Base-by-base conservation (phyloP, 2,888 invertebrate species). In the Orthonychiurus folsomi region DNA sequence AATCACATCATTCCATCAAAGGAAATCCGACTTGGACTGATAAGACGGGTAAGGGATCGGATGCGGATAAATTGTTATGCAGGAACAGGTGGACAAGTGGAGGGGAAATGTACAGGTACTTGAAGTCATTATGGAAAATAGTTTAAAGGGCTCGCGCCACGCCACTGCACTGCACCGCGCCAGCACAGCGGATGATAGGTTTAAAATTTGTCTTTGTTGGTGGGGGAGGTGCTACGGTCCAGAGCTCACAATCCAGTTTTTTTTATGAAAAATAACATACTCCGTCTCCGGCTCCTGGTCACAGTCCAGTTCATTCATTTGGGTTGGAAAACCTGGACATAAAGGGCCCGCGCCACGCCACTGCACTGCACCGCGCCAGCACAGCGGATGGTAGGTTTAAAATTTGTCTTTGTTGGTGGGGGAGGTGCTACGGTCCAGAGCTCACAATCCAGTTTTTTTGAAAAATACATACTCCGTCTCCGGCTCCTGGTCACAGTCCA, bases 61-160 rank as follows among this genome's bases (percentile, higher is more conserved):
- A 37, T 37, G 37, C 37, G 37, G 37, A 37, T 37, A 37, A 37
- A 15, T n/a, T 37, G 37, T 37, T 5, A 15, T 15, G 37, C 9
- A 9, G 37, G 37, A 5, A 37, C 37, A 37, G 37, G 37, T 37
- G 37, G 9, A 37, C 37, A 37, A 9, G 9, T 37, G 15, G 9
- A 37, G 37, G 37, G 5, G 37, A 37, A 37, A 15, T 37, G 15
- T 37, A 37, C 15, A 15, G 37, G 37, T 37, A 37, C 5, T 9
- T 37, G 9, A 37, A 15, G 5, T 37, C 37, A 37, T 37, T 15
- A 37, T 37, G 37, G 37, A 37, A 37, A 37, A 37, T 37, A 37
- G 37, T 37, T 37, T 37, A 37, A 37, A 37, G 37, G 37, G 37
- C 37, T 37, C 37, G n/a, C n/a, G n/a, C n/a, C n/a, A n/a, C n/a